These are phyloP conservation scores for Plestiodon gilberti DNA, from an alignment of 2,113 vertebrate genomes.

Conservation along the genomic window DNA sequence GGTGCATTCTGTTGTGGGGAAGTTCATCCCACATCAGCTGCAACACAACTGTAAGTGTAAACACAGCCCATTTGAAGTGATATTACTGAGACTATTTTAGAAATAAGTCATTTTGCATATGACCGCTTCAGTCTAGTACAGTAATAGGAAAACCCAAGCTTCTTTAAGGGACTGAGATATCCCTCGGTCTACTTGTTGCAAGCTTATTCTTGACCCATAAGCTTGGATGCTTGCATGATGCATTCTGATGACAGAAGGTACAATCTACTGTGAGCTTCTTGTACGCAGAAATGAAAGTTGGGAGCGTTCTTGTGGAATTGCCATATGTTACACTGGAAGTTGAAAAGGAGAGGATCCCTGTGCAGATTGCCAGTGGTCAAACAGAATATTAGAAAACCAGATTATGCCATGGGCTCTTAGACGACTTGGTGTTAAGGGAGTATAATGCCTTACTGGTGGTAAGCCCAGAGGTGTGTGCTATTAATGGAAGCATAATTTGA, in stretches of 20 bases:
- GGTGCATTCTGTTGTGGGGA: not conserved
- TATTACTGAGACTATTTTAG: not conserved
- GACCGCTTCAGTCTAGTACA: not conserved
- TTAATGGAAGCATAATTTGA: not conserved
- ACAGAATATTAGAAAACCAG: not conserved
- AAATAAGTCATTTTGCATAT: not conserved
- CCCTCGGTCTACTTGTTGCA: not conserved
- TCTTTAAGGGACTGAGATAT: not conserved
- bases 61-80: not conserved
- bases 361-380: not conserved
- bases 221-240: not conserved
- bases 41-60: not conserved
- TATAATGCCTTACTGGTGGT: not conserved
- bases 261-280: not conserved
- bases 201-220: not conserved
- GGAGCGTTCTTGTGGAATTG: not conserved
- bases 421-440: not conserved
- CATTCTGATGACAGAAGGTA: not conserved
- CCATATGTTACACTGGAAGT: not conserved
- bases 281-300: not conserved
- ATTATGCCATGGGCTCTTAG: not conserved
- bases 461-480: not conserved
- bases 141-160: not conserved
- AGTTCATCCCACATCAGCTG: not conserved
- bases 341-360: not conserved